Evolutionary conservation across 2,797 vertebrate genomes (phyloP).

Genomic region (Melanotaenia nigrans): DNA sequence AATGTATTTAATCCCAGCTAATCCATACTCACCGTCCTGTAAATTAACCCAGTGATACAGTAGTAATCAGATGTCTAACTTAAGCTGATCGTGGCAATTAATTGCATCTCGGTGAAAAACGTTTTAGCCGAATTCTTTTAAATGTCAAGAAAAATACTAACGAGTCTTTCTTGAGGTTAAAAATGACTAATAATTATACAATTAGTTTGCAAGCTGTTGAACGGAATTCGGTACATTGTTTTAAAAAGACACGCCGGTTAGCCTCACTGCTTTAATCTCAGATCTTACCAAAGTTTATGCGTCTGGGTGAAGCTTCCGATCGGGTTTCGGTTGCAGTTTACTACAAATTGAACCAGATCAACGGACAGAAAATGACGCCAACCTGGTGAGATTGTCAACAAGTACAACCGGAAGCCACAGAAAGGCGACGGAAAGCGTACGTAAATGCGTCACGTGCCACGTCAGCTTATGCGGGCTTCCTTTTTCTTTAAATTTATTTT

Average conservation of each 20-base stretch:
- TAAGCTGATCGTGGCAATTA: not conserved
- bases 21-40: too few relatives aligned
- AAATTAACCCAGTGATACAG: not conserved
- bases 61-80: not conserved
- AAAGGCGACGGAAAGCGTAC: not conserved
- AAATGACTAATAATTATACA: not conserved
- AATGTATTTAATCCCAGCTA: too few relatives aligned
- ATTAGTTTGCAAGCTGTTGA: not conserved
- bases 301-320: not conserved
- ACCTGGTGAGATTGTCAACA: not conserved
- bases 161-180: accelerated
- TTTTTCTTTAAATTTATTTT: too few relatives aligned
- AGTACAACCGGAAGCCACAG: not conserved
- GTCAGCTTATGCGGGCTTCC: not conserved
- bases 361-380: not conserved
- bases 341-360: not conserved
- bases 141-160: not conserved
- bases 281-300: not conserved
- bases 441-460: slow-evolving; percentile 5
- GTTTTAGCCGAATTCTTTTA: not conserved
- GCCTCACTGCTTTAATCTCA: not conserved
- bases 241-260: not conserved
- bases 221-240: not conserved
- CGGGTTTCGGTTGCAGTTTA: not conserved
- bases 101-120: not conserved